Percentiles rank a stretch among this genome's conserved stretches.
phyloP scores from a whole-genome alignment of 1,140 invertebrate genomes.

The Brachionus calyciflorus region DNA sequence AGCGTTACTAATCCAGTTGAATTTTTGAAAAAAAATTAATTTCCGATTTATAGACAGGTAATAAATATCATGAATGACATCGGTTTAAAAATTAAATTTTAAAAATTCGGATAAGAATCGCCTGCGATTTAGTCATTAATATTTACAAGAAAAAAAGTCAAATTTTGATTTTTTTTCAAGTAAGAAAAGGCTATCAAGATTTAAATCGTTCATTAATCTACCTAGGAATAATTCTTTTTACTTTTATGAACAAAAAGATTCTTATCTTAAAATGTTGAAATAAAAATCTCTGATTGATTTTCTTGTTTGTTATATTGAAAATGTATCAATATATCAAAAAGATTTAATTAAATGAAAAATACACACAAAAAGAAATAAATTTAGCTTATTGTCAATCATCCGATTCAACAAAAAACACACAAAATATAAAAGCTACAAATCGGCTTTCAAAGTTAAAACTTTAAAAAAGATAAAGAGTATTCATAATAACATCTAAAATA shows the following conservation, averaged over 20 bases:
- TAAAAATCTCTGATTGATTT: slow-evolving; percentile 23
- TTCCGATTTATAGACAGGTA: too few species aligned
- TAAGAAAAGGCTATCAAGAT: slow-evolving; percentile 7
- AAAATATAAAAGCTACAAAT: neutral
- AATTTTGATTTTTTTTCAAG: too few species aligned
- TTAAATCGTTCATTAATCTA: neutral
- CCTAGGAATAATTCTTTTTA: neutral
- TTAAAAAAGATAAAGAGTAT: too few species aligned
- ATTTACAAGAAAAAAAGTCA: neutral
- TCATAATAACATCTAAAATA: too few species aligned
- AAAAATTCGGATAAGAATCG: slow-evolving; percentile 6
- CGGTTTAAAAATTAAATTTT: neutral
- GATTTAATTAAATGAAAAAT: slow-evolving; percentile 13
- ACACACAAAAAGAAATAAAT: too few species aligned
- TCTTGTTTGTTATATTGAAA: neutral
- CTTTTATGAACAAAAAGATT: slow-evolving; percentile 2
- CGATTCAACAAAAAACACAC: slow-evolving; percentile 28
- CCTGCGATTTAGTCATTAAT: slow-evolving; percentile 18
- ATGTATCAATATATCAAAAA: slow-evolving; percentile 1
- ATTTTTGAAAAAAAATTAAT: too few species aligned
- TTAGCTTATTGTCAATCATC: slow-evolving; percentile 19
- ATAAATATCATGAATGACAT: slow-evolving; percentile 10
- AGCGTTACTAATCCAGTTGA: too few species aligned
- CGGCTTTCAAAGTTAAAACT: too few species aligned
- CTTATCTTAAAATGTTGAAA: neutral